phyloP scores from a whole-genome alignment of 2,797 vertebrate species.

The Arnoldichthys spilopterus region DNA sequence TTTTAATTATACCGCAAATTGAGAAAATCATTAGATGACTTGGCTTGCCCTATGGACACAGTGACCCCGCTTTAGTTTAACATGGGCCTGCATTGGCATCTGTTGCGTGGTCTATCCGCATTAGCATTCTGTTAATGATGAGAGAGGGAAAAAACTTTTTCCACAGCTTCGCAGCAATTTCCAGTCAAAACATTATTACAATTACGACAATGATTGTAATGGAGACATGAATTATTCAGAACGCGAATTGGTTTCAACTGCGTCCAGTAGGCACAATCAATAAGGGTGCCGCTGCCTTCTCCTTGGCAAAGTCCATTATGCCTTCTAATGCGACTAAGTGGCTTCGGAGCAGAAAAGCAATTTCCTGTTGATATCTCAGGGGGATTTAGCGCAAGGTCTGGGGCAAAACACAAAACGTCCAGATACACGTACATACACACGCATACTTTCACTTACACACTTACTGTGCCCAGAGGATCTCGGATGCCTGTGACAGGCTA shows the following conservation, averaged over 20 bases:
- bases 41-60: conserved; percentile 12
- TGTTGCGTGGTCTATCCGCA: conserved; percentile 7
- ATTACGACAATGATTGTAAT: conserved; percentile 51
- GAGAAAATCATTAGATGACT: conserved; percentile 31
- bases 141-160: conserved; percentile 20
- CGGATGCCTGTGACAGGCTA: conserved; percentile 34
- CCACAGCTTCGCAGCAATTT: conserved; percentile 32
- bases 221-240: conserved; percentile 56
- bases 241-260: conserved; percentile 51
- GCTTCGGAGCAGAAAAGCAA: conserved; percentile 59
- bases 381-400: conserved; percentile 48
- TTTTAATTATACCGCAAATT: conserved; percentile 42
- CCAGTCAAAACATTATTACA: conserved; percentile 53
- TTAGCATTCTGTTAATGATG: conserved; percentile 37
- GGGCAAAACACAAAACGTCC: conserved; percentile 42
- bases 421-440: conserved; percentile 1
- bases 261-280: conserved; percentile 59
- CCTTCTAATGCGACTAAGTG: conserved; percentile 58
- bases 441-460: not conserved
- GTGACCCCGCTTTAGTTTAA: conserved; percentile 24
- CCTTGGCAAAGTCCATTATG: conserved; percentile 57
- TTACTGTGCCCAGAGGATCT: conserved; percentile 29
- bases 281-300: conserved; percentile 48
- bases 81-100: conserved; percentile 1
- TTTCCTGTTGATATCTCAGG: conserved; percentile 60